These are phyloP conservation scores for Tenrec ecaudatus DNA, from an alignment of 2,113 vertebrate species.

Conservation along the genomic window DNA sequence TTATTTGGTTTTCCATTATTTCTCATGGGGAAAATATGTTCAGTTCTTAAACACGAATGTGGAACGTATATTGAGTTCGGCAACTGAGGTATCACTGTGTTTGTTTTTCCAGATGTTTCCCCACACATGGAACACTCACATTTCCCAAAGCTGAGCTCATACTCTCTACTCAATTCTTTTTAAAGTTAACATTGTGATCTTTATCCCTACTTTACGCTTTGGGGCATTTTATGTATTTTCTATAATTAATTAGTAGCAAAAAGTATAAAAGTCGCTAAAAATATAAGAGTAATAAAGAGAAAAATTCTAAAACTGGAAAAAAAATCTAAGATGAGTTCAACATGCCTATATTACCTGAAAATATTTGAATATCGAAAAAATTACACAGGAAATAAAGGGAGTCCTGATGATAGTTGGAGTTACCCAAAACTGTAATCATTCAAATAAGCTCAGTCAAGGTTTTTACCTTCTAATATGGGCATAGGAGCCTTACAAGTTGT, in stretches of 20 bases:
- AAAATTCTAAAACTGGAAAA: neutral
- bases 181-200: neutral
- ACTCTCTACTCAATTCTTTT: neutral
- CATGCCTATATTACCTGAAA: neutral
- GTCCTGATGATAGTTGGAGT: neutral
- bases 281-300: neutral
- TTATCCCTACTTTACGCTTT: conserved; percentile 27
- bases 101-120: neutral
- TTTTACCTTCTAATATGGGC: no score
- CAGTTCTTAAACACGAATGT: no score
- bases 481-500: no score
- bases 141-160: neutral
- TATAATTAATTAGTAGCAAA: conserved; percentile 2
- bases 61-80: no score
- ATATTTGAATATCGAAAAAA: neutral
- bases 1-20: no score
- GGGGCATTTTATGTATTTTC: conserved; percentile 6
- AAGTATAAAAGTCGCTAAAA: neutral
- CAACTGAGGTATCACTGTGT: no score
- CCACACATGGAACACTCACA: neutral
- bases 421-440: neutral
- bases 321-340: neutral
- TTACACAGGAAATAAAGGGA: neutral
- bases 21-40: no score
- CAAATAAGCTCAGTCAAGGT: neutral